A percentile compares a stretch with the other conserved stretches of the same genome.
These are phyloP conservation scores for Cryptocephalus primarius DNA, from an alignment of 2,888 invertebrate genomes.

Conservation along the genomic window DNA sequence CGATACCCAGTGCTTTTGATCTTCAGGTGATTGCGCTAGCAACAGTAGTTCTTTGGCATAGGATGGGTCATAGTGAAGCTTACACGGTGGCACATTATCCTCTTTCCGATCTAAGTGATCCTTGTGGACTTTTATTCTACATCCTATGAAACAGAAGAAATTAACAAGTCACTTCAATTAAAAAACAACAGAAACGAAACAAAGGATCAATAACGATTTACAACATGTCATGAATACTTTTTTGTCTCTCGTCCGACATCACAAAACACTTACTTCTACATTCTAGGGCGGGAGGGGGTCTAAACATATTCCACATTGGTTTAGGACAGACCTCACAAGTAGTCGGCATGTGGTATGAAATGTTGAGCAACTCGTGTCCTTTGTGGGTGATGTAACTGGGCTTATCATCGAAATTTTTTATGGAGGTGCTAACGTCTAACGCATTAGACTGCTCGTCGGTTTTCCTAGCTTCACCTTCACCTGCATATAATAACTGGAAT, in stretches of 20 bases:
- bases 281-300: conserved; percentile 94
- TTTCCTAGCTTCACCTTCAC: conserved; percentile 85
- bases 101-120: conserved; percentile 84
- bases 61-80: conserved; percentile 89
- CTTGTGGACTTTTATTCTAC: conserved; percentile 94
- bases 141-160: conserved; percentile 46
- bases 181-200: neutral
- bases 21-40: conserved; percentile 73
- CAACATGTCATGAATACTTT: neutral
- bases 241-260: no score
- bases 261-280: conserved; percentile 67
- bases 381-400: conserved; percentile 47
- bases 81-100: conserved; percentile 87
- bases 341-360: conserved; percentile 96
- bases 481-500: conserved; percentile 93
- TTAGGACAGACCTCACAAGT: conserved; percentile 96
- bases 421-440: conserved; percentile 40
- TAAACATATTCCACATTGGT: conserved; percentile 95
- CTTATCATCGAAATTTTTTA: conserved; percentile 41
- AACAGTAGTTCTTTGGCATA: conserved; percentile 88
- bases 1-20: conserved; percentile 89
- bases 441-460: conserved; percentile 50
- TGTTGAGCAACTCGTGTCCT: conserved; percentile 92
- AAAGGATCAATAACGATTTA: neutral
- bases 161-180: neutral